These are phyloP conservation scores for Byasa hedistus DNA, from an alignment of 2,888 invertebrate genomes.

Conservation along the genomic window DNA sequence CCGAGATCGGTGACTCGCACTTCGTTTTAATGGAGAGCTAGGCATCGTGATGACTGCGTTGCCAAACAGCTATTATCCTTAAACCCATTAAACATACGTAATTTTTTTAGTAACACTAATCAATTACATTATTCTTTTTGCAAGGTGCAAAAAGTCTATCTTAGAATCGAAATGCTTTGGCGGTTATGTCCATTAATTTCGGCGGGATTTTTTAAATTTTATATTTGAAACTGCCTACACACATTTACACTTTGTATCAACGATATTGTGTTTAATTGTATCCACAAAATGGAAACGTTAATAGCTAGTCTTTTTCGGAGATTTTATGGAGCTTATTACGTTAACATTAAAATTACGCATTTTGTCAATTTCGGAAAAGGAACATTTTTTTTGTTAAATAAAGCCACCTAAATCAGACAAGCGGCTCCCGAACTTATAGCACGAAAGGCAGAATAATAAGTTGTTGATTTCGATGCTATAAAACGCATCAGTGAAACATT, in stretches of 20 bases:
- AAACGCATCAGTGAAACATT: conserved; percentile 2
- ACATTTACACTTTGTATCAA: no score
- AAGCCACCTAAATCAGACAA: neutral
- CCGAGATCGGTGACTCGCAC: conserved; percentile 41
- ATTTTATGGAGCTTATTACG: neutral
- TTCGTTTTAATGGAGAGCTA: conserved; percentile 30
- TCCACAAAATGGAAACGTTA: neutral
- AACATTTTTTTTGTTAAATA: no score
- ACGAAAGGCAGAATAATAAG: neutral
- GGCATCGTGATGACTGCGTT: conserved; percentile 22
- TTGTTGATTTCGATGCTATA: neutral
- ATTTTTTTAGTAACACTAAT: no score
- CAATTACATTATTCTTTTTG: no score
- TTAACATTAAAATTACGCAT: no score
- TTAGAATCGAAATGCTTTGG: no score
- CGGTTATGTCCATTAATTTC: neutral
- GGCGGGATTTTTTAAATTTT: neutral
- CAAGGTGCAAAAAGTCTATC: no score
- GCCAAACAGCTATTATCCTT: no score
- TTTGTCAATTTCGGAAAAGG: no score
- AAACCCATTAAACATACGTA: no score
- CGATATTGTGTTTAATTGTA: no score
- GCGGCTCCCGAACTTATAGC: neutral
- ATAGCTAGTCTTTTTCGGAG: neutral
- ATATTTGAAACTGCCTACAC: no score